Evolutionary conservation across 2,113 vertebrate species (phyloP).

Genomic region (Nyctereutes procyonoides): DNA sequence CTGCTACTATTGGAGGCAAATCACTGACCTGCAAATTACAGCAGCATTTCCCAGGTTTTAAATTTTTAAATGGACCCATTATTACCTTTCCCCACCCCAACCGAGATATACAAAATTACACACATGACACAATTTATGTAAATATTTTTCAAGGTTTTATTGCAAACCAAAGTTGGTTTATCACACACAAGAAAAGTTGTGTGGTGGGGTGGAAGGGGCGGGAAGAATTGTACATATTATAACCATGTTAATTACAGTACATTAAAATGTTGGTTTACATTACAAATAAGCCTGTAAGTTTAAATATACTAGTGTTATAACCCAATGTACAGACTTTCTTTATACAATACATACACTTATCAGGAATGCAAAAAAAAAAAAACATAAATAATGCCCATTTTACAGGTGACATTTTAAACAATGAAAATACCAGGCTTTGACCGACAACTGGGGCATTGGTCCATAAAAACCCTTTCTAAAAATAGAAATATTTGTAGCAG

Average conservation of each 20-base stretch:
- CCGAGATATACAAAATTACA: constrained; percentile 47
- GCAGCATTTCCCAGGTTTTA: not conserved
- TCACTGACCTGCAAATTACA: not conserved
- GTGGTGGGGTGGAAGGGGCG: constrained; percentile 17
- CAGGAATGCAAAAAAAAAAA: constrained; percentile 91
- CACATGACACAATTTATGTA: constrained; percentile 64
- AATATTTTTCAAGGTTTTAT: constrained; percentile 92
- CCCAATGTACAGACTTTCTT: constrained; percentile 95
- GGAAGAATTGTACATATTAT: constrained; percentile 92
- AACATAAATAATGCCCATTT: constrained; percentile 91
- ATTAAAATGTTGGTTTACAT: constrained; percentile 93
- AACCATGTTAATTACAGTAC: constrained; percentile 96
- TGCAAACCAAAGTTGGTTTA: constrained; percentile 95
- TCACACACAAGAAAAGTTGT: constrained; percentile 91
- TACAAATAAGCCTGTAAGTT: constrained; percentile 94
- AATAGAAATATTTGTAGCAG: constrained; percentile 93
- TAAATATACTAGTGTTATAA: constrained; percentile 98
- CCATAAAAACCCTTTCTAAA: constrained; percentile 92
- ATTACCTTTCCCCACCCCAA: not conserved
- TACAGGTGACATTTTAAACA: constrained; percentile 87
- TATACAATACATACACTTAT: constrained; percentile 95
- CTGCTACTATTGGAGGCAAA: not conserved
- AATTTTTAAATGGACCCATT: not conserved
- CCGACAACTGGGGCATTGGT: constrained; percentile 91
- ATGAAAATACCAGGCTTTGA: constrained; percentile 87